A percentile compares a stretch with the other conserved stretches of the same genome.
Evolutionary conservation across 2,113 vertebrate species (phyloP).

Genomic region (Genyomyrus donnyi): DNA sequence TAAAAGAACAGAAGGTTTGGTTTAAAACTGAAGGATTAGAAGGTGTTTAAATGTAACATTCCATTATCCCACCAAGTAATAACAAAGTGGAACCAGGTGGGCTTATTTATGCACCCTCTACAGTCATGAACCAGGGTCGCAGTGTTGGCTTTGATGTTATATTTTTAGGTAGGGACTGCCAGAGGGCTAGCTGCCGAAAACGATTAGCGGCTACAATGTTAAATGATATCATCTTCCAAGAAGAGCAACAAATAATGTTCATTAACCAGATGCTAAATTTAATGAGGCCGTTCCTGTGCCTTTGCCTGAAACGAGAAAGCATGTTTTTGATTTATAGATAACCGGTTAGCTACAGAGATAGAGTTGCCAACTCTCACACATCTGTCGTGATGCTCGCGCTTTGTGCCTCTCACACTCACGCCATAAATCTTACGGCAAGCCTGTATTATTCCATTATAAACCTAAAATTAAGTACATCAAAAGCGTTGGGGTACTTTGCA

Average conservation of each 20-base stretch:
- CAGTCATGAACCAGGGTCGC: neutral
- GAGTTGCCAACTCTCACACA: too few relatives aligned
- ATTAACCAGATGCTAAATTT: neutral
- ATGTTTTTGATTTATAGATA: neutral
- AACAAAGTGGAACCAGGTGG: neutral
- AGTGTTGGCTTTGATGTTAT: neutral
- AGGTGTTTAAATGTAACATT: neutral
- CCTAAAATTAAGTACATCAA: too few relatives aligned
- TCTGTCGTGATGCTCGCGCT: too few relatives aligned
- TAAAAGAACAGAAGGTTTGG: neutral
- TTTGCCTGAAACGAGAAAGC: neutral
- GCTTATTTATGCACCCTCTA: neutral
- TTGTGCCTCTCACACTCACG: too few relatives aligned
- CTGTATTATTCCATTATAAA: too few relatives aligned
- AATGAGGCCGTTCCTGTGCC: neutral
- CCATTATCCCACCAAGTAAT: neutral
- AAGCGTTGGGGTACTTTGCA: too few relatives aligned
- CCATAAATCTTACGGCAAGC: too few relatives aligned
- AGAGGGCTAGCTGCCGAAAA: neutral
- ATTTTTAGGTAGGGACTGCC: neutral
- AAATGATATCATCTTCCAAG: neutral
- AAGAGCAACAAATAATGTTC: neutral
- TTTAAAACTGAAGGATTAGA: neutral
- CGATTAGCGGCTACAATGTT: neutral
- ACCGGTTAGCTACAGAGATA: neutral